Evolutionary conservation across 1,140 invertebrate species (phyloP).

Genomic region (Coptotermes formosanus): DNA sequence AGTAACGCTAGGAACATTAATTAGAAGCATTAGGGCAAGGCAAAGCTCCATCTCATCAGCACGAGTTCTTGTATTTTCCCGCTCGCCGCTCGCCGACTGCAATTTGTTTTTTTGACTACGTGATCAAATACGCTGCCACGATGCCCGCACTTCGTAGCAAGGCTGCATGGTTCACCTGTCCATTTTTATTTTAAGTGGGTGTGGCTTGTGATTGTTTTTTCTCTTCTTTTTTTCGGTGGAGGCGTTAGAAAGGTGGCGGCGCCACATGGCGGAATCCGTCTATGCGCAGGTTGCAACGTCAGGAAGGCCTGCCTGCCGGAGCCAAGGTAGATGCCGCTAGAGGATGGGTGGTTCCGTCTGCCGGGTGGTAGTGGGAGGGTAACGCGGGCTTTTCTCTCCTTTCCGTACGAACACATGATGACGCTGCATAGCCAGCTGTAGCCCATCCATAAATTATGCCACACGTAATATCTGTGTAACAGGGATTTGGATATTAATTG

Average conservation of each 20-base stretch:
- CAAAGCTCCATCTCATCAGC: constrained; percentile 12
- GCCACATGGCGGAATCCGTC: constrained; percentile 5
- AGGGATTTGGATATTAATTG: constrained; percentile 1
- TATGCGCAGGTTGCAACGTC: not conserved
- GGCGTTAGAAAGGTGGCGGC: not conserved
- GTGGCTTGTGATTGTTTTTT: constrained; percentile 16
- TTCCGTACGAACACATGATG: not conserved
- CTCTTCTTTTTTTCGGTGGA: constrained; percentile 15
- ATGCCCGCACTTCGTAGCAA: not conserved
- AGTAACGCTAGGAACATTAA: constrained; percentile 16
- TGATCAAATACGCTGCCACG: not conserved
- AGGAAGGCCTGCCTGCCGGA: not conserved
- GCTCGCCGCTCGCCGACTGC: not conserved
- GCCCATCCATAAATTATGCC: constrained; percentile 10
- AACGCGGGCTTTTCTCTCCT: not conserved
- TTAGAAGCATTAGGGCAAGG: constrained; percentile 15
- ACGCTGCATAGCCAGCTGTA: not conserved
- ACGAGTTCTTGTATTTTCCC: constrained; percentile 15
- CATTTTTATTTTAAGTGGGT: constrained; percentile 13
- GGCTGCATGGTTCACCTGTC: constrained; percentile 4
- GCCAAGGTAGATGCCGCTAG: constrained; percentile 1
- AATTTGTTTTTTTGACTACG: constrained; percentile 6
- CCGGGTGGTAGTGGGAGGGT: not conserved
- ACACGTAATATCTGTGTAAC: constrained; percentile 18
- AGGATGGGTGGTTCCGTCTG: not conserved